Base-by-base conservation (phyloP, 2,797 vertebrate species). In the Columba guinea region DNA sequence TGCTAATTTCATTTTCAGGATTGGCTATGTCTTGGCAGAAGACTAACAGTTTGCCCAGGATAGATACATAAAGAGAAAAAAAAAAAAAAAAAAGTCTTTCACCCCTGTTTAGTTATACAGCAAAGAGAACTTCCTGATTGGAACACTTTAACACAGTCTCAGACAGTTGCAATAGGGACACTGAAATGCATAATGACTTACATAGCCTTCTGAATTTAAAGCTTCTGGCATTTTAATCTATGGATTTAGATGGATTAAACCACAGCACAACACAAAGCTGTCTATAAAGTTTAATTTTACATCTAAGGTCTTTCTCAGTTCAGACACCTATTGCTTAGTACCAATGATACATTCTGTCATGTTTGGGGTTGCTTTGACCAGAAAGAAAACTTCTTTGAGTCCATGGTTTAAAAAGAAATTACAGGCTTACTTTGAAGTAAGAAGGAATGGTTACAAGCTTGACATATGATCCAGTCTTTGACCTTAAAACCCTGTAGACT, bases 1-100 rank as follows among this genome's bases (percentile, higher is more conserved):
- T 78, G 83, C 34, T 93, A 75, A 86, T 90, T 91, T 91, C 16
- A 65, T 86, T 86, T 65, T 92, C 44, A 84, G 62, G 65, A 92
- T 10, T 85, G 44, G 23, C 22, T 95, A 13, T 89, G 51, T 34
- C 65, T 94, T 87, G 53, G 27, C 58, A 93, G 84, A 80, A 80
- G 37, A 48, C 65, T 80, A 89, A 51, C 58, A 84, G 55, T 83
- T 86, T 94, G 32, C 21, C 19, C 5, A 34, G 44, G 5, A 51
- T 7, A 22, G 5, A 58, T 26, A 52, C 9, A 28, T 28, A 52
- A 35, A 37, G 67, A 35, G 19, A 20, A 41, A 46, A 11, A 78
- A 64, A 52, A 23, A 24, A 21, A 17, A 18, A 26, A 51, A 51
- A 62, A 8, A 8, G 5, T 13, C 10, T 52, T 73, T 89, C 11